Conservation (phyloP, 2,113 vertebrate species). For the Hippocampus mohnikei region DNA sequence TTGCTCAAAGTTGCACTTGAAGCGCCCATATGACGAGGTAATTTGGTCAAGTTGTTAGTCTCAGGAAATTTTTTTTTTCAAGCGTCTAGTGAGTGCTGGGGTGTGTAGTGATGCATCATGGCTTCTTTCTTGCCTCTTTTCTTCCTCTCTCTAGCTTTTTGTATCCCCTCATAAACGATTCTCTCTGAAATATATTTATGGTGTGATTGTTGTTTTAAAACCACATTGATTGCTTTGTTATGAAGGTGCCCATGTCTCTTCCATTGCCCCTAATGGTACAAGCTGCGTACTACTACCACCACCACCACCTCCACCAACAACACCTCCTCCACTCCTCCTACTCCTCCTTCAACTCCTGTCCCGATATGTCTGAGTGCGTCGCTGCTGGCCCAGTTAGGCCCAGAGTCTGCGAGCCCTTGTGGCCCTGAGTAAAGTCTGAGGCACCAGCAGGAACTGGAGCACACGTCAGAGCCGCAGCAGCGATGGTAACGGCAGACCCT, state of each 20-base stretch:
- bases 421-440: slow-evolving; percentile 63
- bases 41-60: no score
- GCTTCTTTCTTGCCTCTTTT: slow-evolving; percentile 48
- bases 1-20: neutral
- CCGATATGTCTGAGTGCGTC: slow-evolving; percentile 68
- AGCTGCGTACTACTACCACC: slow-evolving; percentile 76
- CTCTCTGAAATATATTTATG: slow-evolving; percentile 68
- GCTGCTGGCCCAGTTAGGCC: slow-evolving; percentile 71
- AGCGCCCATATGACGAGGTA: neutral
- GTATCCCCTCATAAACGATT: slow-evolving; percentile 62
- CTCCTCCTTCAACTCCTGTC: slow-evolving; percentile 73
- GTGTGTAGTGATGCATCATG: slow-evolving; percentile 61
- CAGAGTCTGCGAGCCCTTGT: slow-evolving; percentile 53
- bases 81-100: slow-evolving; percentile 50
- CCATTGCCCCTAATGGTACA: slow-evolving; percentile 83
- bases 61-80: neutral
- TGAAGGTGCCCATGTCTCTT: slow-evolving; percentile 83
- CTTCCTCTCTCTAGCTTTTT: slow-evolving; percentile 36
- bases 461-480: slow-evolving; percentile 41
- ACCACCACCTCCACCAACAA: slow-evolving; percentile 40
- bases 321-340: slow-evolving; percentile 61
- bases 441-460: slow-evolving; percentile 52
- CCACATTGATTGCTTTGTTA: slow-evolving; percentile 83
- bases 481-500: slow-evolving; percentile 50
- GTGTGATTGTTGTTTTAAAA: slow-evolving; percentile 77